Evolutionary conservation across 2,797 vertebrate species (phyloP).

Genomic region (Gallinago stenura): DNA sequence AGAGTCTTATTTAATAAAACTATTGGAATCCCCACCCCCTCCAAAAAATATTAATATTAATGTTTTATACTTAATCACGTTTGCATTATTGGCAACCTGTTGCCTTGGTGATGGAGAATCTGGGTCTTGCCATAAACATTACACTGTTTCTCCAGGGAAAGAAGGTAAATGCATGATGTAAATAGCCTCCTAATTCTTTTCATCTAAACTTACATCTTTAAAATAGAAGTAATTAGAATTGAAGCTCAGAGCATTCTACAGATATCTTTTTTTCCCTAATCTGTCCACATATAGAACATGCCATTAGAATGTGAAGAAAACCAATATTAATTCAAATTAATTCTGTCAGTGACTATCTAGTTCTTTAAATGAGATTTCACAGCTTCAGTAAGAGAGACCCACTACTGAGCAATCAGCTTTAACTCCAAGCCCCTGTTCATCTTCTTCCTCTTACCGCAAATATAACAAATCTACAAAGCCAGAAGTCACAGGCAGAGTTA

Average conservation of each 20-base stretch:
- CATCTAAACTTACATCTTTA: neutral
- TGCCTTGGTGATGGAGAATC: neutral
- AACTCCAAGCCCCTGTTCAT: neutral
- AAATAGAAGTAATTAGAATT: neutral
- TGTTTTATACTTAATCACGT: neutral
- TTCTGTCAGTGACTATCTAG: neutral
- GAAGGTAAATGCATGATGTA: neutral
- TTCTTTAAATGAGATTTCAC: neutral
- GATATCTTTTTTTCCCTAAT: neutral
- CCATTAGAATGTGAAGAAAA: neutral
- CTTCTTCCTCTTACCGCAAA: neutral
- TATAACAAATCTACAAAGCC: neutral
- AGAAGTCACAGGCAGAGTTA: conserved; percentile 34
- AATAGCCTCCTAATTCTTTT: neutral
- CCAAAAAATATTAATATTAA: neutral
- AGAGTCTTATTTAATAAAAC: neutral
- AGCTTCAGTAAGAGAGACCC: neutral
- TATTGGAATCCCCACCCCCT: neutral
- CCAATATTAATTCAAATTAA: neutral
- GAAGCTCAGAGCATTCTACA: neutral
- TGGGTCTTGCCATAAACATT: fast-evolving
- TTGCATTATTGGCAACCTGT: neutral
- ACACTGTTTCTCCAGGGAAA: neutral
- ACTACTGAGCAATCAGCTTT: neutral
- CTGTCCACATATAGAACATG: neutral